phyloP scores from a whole-genome alignment of 2,797 vertebrate genomes.

The Apodemus agrarius region DNA sequence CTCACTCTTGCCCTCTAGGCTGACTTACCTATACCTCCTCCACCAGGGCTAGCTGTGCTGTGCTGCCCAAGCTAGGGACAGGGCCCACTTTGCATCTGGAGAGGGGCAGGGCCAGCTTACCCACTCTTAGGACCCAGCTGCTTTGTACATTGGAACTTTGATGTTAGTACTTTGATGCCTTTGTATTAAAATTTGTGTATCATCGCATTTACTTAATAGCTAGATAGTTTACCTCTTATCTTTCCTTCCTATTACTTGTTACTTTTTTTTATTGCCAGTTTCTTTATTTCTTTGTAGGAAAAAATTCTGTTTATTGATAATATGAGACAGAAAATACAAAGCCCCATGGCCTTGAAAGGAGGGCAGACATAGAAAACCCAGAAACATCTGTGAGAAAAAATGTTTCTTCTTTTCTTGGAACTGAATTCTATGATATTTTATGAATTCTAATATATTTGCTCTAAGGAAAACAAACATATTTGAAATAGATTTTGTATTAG shows the following conservation, averaged over 20 bases:
- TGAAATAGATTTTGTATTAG: slow-evolving; percentile 46
- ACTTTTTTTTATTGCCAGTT: slow-evolving; percentile 52
- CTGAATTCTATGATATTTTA: slow-evolving; percentile 28
- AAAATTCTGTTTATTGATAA: neutral
- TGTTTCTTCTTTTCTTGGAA: slow-evolving; percentile 51
- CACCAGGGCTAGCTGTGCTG: neutral
- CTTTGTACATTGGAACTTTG: slow-evolving; percentile 62
- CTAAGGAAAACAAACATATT: slow-evolving; percentile 49
- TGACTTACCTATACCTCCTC: neutral
- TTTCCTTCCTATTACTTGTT: neutral
- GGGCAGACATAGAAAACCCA: slow-evolving; percentile 13
- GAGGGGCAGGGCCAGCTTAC: neutral
- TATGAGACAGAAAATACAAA: slow-evolving; percentile 37
- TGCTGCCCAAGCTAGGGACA: neutral
- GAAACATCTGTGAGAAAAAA: slow-evolving; percentile 39
- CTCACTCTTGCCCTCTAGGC: neutral
- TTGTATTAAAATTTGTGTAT: slow-evolving; percentile 62
- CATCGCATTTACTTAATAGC: slow-evolving; percentile 30
- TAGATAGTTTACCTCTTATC: neutral
- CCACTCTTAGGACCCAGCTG: slow-evolving; percentile 13
- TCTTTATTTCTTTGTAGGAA: slow-evolving; percentile 55
- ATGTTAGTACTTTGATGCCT: slow-evolving; percentile 61
- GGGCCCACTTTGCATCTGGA: neutral
- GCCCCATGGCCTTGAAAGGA: neutral
- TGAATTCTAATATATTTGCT: slow-evolving; percentile 35